Evolutionary conservation across 2,797 vertebrate genomes (phyloP).

Genomic region (Sternotherus odoratus): DNA sequence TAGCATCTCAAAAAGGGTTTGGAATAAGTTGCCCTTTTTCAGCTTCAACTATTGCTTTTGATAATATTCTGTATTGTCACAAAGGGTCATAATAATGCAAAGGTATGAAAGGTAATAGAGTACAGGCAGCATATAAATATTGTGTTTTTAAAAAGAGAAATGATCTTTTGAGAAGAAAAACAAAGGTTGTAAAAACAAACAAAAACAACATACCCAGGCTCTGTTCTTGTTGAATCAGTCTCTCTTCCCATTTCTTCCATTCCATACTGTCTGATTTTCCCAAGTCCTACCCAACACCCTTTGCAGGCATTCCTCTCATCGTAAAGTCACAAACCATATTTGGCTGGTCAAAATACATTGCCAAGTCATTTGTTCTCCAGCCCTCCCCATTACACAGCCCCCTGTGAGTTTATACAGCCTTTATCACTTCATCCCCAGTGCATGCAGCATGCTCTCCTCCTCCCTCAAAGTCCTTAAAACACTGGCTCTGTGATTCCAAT

Average conservation of each 20-base stretch:
- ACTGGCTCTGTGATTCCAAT: neutral
- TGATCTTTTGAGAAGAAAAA: neutral
- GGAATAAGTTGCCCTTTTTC: neutral
- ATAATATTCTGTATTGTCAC: neutral
- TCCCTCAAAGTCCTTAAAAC: neutral
- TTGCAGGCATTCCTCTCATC: neutral
- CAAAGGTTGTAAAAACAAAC: neutral
- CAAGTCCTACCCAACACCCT: neutral
- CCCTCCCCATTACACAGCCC: neutral
- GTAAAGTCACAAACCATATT: fast-evolving
- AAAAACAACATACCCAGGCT: neutral
- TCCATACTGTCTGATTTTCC: neutral
- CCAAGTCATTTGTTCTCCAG: neutral
- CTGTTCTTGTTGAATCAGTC: neutral
- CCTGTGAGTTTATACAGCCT: neutral
- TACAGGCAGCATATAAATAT: neutral
- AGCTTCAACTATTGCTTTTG: neutral
- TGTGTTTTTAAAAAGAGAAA: neutral
- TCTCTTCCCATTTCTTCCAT: neutral
- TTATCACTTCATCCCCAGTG: neutral
- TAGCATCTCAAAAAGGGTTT: neutral
- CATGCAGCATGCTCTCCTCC: neutral
- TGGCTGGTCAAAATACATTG: neutral
- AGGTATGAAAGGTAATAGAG: neutral
- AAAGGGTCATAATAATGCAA: neutral